Evolutionary conservation across 2,888 invertebrate genomes (phyloP), one percentile per base, ranked within the genome.

Genomic region (Zygaena filipendulae): DNA sequence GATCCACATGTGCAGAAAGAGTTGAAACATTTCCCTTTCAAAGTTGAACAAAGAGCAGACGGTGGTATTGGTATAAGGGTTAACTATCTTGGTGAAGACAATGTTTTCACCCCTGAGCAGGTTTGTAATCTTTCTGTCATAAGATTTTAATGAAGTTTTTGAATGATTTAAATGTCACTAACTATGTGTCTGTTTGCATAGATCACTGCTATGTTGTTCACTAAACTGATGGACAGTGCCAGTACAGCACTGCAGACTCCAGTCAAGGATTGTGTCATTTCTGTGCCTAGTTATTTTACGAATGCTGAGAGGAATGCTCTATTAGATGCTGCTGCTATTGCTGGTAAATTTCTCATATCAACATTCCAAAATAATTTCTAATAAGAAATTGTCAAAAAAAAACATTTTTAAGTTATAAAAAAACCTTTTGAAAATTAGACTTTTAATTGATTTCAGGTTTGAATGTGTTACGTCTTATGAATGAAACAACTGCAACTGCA

Each of bases 401-500:
- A n/a, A n/a, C n/a, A n/a, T n/a, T n/a, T n/a, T n/a, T n/a, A n/a
- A n/a, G n/a, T n/a, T n/a, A n/a, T n/a, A n/a, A n/a, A n/a, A n/a
- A n/a, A n/a, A n/a, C n/a, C n/a, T n/a, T n/a, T n/a, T n/a, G n/a
- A n/a, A n/a, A n/a, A n/a, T n/a, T n/a, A n/a, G n/a, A n/a, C n/a
- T n/a, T n/a, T n/a, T n/a, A n/a, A n/a, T 28, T 24, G 23, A 3
- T 51, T 54, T 13, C 50, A 84, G 85, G 91, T 22, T 81, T 99
- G 22, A 97, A 99, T 80, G 95, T 97, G 21, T 80, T 99, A 29
- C 88, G 95, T 38, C 81, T 99, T 29, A 90, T 99, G 84, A 98
- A 98, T 71, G 99, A 99, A 79, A 95, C 97, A 12, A 94, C 98
- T 3, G 96, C 99, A 6, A 95, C 96, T 22, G 97, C 97, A 13